phyloP scores from a whole-genome alignment of 2,797 vertebrate species.

The Sylvilagus floridanus region DNA sequence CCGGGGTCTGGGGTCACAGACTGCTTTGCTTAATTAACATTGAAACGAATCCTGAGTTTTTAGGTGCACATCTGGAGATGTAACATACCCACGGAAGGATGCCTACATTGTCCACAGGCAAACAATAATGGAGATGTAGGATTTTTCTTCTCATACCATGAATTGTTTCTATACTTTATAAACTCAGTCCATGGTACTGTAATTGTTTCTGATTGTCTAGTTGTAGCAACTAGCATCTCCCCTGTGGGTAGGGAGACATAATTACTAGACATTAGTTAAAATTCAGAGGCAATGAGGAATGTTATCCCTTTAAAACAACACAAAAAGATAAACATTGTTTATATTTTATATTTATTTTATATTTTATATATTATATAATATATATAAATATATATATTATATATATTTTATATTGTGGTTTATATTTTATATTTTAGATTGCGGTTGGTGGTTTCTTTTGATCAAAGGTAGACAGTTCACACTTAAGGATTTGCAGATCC shows the following conservation, averaged over 20 bases:
- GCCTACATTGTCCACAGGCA: conserved; percentile 26
- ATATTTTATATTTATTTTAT: too few relatives aligned
- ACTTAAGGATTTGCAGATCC: neutral
- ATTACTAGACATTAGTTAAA: conserved; percentile 74
- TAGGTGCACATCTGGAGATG: neutral
- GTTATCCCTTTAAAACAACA: conserved; percentile 32
- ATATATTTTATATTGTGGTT: too few relatives aligned
- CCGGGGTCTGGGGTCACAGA: neutral
- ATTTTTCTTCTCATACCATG: conserved; percentile 43
- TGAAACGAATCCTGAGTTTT: neutral
- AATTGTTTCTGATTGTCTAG: conserved; percentile 69
- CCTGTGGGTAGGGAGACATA: conserved; percentile 56
- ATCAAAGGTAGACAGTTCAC: neutral
- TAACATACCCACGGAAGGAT: neutral
- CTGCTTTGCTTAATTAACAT: neutral
- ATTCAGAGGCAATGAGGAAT: conserved; percentile 66
- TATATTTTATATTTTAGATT: conserved; percentile 12
- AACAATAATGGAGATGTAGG: conserved; percentile 2
- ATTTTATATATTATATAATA: too few relatives aligned
- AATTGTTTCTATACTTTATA: conserved; percentile 48
- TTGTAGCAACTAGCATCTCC: conserved; percentile 32
- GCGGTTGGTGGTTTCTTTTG: neutral
- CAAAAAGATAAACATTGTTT: neutral
- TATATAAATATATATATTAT: too few relatives aligned
- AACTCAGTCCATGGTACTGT: neutral